A percentile compares a stretch with the other conserved stretches of the same genome.
These are phyloP conservation scores for Bos javanicus DNA, from an alignment of 2,113 vertebrate species.

Conservation along the genomic window DNA sequence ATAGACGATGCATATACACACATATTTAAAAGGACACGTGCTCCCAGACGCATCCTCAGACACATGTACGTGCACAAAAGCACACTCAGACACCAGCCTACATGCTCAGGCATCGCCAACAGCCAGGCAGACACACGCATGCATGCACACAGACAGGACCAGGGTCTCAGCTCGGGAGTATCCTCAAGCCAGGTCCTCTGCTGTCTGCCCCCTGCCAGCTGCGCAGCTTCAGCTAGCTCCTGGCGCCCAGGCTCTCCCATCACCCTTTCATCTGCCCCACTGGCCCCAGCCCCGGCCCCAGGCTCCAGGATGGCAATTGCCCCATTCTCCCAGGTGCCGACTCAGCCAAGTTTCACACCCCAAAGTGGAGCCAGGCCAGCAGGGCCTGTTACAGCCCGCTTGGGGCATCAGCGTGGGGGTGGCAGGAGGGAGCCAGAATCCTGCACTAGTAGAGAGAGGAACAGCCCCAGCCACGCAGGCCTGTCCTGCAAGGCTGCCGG, in stretches of 20 bases:
- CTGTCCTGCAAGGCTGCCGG: background rate
- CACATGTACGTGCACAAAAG: background rate
- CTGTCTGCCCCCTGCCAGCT: background rate
- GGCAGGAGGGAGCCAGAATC: slow-evolving; percentile 7
- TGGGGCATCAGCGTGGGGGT: slow-evolving; percentile 17
- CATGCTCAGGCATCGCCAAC: background rate
- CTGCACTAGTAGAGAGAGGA: slow-evolving; percentile 16
- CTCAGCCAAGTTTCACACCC: slow-evolving; percentile 73
- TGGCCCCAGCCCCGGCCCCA: slow-evolving; percentile 53
- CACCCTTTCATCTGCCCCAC: slow-evolving; percentile 6
- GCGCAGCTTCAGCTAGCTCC: background rate
- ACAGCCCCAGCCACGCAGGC: background rate
- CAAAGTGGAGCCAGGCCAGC: slow-evolving; percentile 57
- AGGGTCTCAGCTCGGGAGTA: background rate
- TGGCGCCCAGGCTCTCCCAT: background rate
- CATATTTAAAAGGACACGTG: background rate
- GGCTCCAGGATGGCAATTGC: slow-evolving; percentile 54
- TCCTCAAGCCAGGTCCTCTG: slow-evolving; percentile 18
- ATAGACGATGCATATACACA: background rate
- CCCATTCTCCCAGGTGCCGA: slow-evolving; percentile 51
- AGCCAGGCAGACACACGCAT: background rate
- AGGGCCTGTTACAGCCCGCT: slow-evolving; percentile 53
- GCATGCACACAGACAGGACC: background rate
- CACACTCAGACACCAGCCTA: background rate
- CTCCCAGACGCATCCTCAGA: background rate